Evolutionary conservation across 2,113 vertebrate genomes (phyloP), one percentile per base, ranked within the genome.

Genomic region (Zosterops hypoxanthus): DNA sequence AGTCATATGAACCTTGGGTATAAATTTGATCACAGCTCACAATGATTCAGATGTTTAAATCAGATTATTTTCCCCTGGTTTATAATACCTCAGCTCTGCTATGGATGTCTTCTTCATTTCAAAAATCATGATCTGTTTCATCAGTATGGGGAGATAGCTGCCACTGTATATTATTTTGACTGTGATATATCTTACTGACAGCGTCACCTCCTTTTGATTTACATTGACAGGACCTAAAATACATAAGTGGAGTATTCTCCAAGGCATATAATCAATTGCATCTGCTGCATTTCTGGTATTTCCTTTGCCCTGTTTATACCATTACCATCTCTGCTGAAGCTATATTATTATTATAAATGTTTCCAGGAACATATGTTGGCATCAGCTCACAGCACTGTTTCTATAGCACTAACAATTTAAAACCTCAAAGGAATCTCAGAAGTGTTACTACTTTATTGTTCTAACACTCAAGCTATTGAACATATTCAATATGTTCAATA

Each of bases 231-330:
- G 83, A 88, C 87, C 95, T 97, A 97, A 97, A 98, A 97, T 96
- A 97, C 89, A 44, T 96, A 96, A 98, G 93, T 95, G 96, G 92
- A 97, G 96, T 98, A 97, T 97, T 97, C 97, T 96, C 94, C 70
- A 96, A 96, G 94, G 96, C 97, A 97, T 94, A 92, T 97, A 98
- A 98, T 98, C 98, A 98, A 98, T 98, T 94, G 66, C 97, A 97
- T 98, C 96, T 98, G 97, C 94, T 97, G 89, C 95, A 97, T 96
- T 97, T 87, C 75, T 97, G 97, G 96, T 94, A 98, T 98, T 98
- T 98, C 96, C 95, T 97, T 93, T 97, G 92, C 95, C 97, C 96
- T 97, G 95, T 97, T 98, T 97, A 95, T 97, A 90, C 72, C 94
- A 96, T 97, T 98, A 97, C 95, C 95, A 50, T 95, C 91, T 97